These are phyloP conservation scores for Mormoops blainvillei DNA, from an alignment of 2,113 vertebrate species.

Conservation along the genomic window DNA sequence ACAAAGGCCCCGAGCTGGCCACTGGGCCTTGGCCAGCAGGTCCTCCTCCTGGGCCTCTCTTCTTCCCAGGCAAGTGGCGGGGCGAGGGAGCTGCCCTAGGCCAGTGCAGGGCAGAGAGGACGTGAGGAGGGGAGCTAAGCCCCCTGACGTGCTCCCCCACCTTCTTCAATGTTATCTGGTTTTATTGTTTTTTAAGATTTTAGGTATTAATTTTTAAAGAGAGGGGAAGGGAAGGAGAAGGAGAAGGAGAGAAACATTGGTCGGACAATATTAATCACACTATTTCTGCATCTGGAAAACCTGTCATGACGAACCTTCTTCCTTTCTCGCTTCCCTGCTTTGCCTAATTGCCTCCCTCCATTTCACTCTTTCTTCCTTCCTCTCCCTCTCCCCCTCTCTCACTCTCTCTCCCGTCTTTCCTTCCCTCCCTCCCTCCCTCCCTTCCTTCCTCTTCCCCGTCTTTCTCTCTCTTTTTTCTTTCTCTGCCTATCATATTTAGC, in stretches of 20 bases:
- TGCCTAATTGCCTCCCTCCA: neutral
- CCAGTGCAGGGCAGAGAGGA: fast-evolving
- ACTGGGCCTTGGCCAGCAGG: neutral
- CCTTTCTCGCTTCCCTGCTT: neutral
- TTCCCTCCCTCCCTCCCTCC: too few relatives aligned
- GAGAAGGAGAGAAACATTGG: too few relatives aligned
- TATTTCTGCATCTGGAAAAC: neutral
- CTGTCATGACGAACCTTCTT: neutral
- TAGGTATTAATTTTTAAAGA: too few relatives aligned
- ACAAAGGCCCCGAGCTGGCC: neutral
- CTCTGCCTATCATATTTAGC: neutral
- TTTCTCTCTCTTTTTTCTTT: neutral
- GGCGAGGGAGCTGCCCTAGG: neutral
- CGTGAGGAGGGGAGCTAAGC: fast-evolving
- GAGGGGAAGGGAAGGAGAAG: too few relatives aligned
- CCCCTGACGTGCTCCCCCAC: neutral
- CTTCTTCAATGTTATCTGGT: neutral
- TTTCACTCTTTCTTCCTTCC: neutral
- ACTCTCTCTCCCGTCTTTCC: too few relatives aligned
- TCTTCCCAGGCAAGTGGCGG: neutral
- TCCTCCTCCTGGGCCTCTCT: neutral
- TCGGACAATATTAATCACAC: neutral
- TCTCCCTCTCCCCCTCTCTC: too few relatives aligned
- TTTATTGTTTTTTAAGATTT: too few relatives aligned
- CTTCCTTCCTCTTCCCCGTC: neutral